Evolutionary conservation across 2,797 vertebrate species (phyloP).

Genomic region (Arrhamphus sclerolepis): DNA sequence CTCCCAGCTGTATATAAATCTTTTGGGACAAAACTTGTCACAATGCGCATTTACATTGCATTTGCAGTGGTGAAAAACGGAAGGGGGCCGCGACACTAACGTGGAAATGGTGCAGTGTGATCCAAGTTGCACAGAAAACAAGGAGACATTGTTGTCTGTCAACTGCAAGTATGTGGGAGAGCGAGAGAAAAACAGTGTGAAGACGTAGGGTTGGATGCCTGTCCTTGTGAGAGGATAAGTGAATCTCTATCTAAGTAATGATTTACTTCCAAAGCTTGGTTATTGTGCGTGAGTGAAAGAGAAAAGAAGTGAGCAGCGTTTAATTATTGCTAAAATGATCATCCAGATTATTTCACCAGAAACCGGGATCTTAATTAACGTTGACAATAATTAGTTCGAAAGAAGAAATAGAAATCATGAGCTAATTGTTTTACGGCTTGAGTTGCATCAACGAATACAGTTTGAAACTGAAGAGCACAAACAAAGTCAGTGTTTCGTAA

Average conservation of each 20-base stretch:
- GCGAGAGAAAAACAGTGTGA: slow-evolving; percentile 37
- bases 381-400: slow-evolving; percentile 34
- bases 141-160: slow-evolving; percentile 34
- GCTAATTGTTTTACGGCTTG: slow-evolving; percentile 22
- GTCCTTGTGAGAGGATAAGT: slow-evolving; percentile 32
- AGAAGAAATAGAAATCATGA: slow-evolving; percentile 18
- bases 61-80: slow-evolving; percentile 11
- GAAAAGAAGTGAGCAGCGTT: slow-evolving; percentile 5
- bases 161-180: slow-evolving; percentile 48
- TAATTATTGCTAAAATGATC: slow-evolving; percentile 40
- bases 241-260: slow-evolving; percentile 30
- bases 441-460: neutral
- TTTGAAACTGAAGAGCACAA: slow-evolving; percentile 4
- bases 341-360: slow-evolving; percentile 43
- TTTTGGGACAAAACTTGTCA: slow-evolving; percentile 36
- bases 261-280: slow-evolving; percentile 37
- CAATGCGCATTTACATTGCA: slow-evolving; percentile 30
- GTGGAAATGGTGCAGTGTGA: slow-evolving; percentile 37
- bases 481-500: slow-evolving; percentile 11
- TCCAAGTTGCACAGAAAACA: slow-evolving; percentile 41
- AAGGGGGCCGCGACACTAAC: slow-evolving; percentile 13
- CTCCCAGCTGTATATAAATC: slow-evolving; percentile 57
- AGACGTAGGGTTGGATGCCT: slow-evolving; percentile 33
- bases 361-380: slow-evolving; percentile 37
- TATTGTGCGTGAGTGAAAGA: neutral